Percentiles rank a stretch among this genome's conserved stretches.
phyloP scores from a whole-genome alignment of 2,113 vertebrate genomes.

The Saimiri boliviensis region DNA sequence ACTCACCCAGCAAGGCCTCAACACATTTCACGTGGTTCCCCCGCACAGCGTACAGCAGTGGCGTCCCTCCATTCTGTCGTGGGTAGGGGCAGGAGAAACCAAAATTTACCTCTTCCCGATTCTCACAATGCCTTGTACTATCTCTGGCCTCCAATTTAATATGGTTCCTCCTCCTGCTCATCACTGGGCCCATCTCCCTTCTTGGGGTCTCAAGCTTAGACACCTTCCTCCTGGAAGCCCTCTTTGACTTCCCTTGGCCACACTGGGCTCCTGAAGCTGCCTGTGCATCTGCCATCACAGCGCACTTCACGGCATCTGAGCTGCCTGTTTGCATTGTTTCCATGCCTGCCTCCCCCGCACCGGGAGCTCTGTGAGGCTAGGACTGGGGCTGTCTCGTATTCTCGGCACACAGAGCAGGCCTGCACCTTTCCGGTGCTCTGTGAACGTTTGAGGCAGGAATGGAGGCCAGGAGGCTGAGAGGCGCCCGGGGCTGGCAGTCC shows the following conservation, averaged over 20 bases:
- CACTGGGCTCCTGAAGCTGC: not conserved
- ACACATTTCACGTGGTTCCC: slow-evolving; percentile 96
- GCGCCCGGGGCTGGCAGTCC: not conserved
- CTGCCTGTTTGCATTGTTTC: not conserved
- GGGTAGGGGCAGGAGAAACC: not conserved
- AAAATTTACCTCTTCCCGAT: not conserved
- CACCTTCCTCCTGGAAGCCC: not conserved
- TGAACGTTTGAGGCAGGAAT: not conserved
- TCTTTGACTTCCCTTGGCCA: not conserved
- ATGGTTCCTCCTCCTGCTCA: not conserved
- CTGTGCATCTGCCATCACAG: not conserved
- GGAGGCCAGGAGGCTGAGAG: not conserved
- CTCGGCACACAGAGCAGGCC: not conserved
- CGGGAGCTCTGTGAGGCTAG: not conserved
- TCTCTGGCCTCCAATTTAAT: not conserved
- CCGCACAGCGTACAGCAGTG: slow-evolving; percentile 95
- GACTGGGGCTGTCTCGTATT: not conserved
- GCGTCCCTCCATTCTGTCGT: slow-evolving; percentile 94
- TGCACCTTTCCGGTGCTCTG: not conserved
- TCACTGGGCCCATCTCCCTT: not conserved
- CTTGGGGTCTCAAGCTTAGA: not conserved
- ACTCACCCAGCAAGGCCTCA: slow-evolving; percentile 91
- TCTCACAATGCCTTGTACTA: not conserved
- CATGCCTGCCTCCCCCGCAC: not conserved
- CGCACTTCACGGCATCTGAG: not conserved